These are phyloP conservation scores for Biston stratarius DNA, from an alignment of 2,888 invertebrate species.

Conservation along the genomic window DNA sequence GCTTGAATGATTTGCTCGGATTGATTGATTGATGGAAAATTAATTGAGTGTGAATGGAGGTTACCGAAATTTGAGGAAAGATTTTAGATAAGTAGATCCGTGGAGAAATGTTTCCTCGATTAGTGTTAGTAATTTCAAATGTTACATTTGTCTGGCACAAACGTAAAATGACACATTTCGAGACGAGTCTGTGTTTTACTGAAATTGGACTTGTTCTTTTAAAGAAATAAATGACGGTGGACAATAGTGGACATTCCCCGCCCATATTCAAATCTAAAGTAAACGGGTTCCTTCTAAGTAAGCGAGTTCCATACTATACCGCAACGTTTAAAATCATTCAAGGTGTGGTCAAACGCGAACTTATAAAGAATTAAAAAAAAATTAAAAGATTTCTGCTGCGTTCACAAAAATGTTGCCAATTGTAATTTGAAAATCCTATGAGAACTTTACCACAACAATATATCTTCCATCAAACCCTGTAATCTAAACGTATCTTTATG, in stretches of 20 bases:
- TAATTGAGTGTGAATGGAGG: constrained; percentile 24
- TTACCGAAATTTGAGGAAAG: constrained; percentile 1
- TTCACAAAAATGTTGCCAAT: background rate
- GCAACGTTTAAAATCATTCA: no score
- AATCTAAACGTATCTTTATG: background rate
- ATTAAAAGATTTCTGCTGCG: no score
- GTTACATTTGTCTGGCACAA: no score
- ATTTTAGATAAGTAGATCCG: background rate
- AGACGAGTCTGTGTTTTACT: no score
- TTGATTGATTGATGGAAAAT: constrained; percentile 31
- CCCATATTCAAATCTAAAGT: no score
- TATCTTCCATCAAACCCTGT: background rate
- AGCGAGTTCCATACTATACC: no score
- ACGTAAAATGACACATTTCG: no score
- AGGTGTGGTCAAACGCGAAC: no score
- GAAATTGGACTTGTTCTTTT: no score
- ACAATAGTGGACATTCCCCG: background rate
- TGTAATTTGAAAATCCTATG: background rate
- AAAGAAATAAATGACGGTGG: no score
- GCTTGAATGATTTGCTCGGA: constrained; percentile 5
- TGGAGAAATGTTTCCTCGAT: background rate
- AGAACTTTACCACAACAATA: background rate
- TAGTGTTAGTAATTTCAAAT: background rate
- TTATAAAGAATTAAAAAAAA: no score
- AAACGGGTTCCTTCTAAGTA: no score